Conservation (phyloP, 2,113 vertebrate species). For the Tragelaphus strepsiceros region DNA sequence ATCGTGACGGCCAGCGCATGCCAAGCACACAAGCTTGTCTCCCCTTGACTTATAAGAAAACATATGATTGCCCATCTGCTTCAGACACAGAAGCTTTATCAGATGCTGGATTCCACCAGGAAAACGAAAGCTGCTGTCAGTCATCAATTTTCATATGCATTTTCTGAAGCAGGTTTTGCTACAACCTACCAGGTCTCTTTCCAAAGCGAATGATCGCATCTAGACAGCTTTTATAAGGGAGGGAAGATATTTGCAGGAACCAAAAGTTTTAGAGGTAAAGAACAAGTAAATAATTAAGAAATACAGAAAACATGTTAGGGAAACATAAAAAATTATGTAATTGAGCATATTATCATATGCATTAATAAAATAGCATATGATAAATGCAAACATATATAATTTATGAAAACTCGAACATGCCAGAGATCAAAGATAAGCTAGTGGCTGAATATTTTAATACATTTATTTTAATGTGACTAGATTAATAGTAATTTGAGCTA, state of each 20-base stretch:
- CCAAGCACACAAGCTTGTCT: constrained; percentile 36
- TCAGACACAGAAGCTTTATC: constrained; percentile 22
- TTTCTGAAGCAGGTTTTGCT: background rate
- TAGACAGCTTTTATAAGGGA: background rate
- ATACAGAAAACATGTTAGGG: background rate
- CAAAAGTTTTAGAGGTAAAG: constrained; percentile 9
- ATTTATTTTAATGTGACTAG: background rate
- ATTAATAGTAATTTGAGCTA: background rate
- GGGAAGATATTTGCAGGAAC: background rate
- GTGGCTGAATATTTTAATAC: background rate
- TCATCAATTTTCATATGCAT: background rate
- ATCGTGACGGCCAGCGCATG: constrained; percentile 36
- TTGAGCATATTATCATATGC: background rate
- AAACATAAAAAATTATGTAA: background rate
- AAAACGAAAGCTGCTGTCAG: background rate
- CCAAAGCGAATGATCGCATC: background rate
- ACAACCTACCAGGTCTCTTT: background rate
- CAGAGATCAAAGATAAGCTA: background rate
- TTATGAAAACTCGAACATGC: background rate
- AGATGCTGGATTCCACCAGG: background rate
- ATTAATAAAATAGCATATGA: background rate
- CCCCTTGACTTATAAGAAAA: constrained; percentile 59
- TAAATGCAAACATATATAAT: background rate
- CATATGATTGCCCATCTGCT: background rate
- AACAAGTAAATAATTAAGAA: background rate